Base-by-base conservation (phyloP, 2,113 vertebrate species). In the Plotosus lineatus region DNA sequence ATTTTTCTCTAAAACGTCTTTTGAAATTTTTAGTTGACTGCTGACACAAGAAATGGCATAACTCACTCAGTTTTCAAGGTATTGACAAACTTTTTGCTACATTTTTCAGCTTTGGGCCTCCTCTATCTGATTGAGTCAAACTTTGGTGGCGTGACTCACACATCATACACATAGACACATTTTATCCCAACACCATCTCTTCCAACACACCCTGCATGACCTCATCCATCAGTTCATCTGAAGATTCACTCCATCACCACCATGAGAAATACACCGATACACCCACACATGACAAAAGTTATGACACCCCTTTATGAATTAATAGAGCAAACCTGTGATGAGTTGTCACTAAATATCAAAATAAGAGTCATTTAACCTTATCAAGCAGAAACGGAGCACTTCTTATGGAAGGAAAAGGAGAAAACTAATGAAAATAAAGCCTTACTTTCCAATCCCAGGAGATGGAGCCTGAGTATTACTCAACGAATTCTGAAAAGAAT, bases 381-480 rank as follows among this genome's bases (percentile, higher is more conserved):
- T 61, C 60, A 61, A 1, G 6, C 12, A 5, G 10, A 66, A 40
- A 65, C 21, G 23, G 21, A 66, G 3, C 8, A 66, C 6, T 61
- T 2, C 11, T 3, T 1, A 61, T 11, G 55, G 11, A 36, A 75
- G n/a, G 11, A 48, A 31, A 38, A 12, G 65, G 23, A 56, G 21
- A 31, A 36, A 23, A 15, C 38, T 77, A 84, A 84, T 77, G 78
- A 81, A 36, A 48, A 72, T 44, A 65, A 81, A 12, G 58, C 87
- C 95, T 93, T 93, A 98, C 98, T 96, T 98, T 94, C 95, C 96
- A 90, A 99, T 94, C 84, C 98, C 97, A 93, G 97, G 98, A 90
- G 98, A 99, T 11, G 96, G 96, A 83, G 96, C 97, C 95, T 98
- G 97, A 91, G 96, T 98, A 91, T 98, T 98, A 89, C 95, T 98